These are phyloP conservation scores for Anthrax anthrax DNA, from an alignment of 2,888 invertebrate species.

Conservation along the genomic window DNA sequence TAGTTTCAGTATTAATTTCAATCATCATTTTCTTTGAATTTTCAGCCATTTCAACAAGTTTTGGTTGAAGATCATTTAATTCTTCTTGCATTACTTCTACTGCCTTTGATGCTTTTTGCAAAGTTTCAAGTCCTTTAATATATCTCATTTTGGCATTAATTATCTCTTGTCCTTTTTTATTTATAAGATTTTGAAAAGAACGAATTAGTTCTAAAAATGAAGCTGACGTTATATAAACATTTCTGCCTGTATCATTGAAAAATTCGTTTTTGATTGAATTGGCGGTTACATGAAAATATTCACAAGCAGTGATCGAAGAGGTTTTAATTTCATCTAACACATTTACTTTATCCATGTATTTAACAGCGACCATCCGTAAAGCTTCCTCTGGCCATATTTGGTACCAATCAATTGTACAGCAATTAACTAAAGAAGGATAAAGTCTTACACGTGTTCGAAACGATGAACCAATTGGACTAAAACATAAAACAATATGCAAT, in stretches of 20 bases:
- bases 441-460: conserved; percentile 67
- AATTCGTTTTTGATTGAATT: conserved; percentile 48
- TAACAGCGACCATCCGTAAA: conserved; percentile 64
- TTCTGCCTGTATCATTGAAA: conserved; percentile 46
- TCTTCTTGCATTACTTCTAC: conserved; percentile 66
- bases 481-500: conserved; percentile 62
- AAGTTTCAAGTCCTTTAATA: conserved; percentile 63
- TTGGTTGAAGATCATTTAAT: conserved; percentile 66
- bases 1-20: conserved; percentile 59
- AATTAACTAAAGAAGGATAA: conserved; percentile 82
- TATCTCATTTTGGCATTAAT: conserved; percentile 61
- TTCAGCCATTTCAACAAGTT: conserved; percentile 60
- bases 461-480: conserved; percentile 68
- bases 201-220: conserved; percentile 73
- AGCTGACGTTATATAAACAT: conserved; percentile 81
- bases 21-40: conserved; percentile 68
- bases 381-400: conserved; percentile 78
- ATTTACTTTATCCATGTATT: conserved; percentile 54
- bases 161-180: conserved; percentile 54
- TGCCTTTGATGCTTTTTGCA: conserved; percentile 67
- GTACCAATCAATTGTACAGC: conserved; percentile 91
- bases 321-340: conserved; percentile 44
- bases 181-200: conserved; percentile 62
- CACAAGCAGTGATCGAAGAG: conserved; percentile 64
- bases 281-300: conserved; percentile 75